Base-by-base conservation (phyloP, 2,797 vertebrate species). In the Sebastes kiyomatsui region DNA sequence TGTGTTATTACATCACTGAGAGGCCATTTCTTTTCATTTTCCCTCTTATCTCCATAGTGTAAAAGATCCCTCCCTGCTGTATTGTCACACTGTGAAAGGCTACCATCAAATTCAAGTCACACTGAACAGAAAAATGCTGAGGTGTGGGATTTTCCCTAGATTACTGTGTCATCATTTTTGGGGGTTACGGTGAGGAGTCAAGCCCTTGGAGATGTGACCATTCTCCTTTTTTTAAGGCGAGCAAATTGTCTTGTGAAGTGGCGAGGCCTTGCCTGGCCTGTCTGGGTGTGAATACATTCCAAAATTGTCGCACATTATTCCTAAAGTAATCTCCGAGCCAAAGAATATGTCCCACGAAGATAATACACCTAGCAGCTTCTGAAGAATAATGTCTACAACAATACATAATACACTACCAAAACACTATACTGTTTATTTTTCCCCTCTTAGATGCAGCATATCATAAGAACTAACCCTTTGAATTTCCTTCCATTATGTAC, bases 201-300 rank as follows among this genome's bases (percentile, higher is more conserved):
- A 92, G 90, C 86, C 93, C 90, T 91, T 88, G 79, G 94, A 94
- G 93, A 93, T 88, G 81, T 74, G 85, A 90, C 90, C 86, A 85
- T 89, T 88, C 83, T 83, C 59, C 60, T 87, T 58, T 86, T 87
- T 90, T 87, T 84, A 83, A 90, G 72, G 82, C 38, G 70, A 90
- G 85, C 77, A 93, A 91, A 93, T 90, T 87, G 83, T 88, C 81
- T 85, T 75, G 75, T 85, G 75, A 70, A 74, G 73, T 64, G 72
- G 64, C 38, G 20, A 52, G 70, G 67, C 75, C 79, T 78, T 7
- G 46, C 13, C 60, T 67, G 60, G 59, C 69, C 72, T 73, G 55
- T 69, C 72, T 71, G 73, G 28, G 30, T 46, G 59, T 42, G 71
- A 82, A 79, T 80, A 76, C 38, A 81, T 81, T 77, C 54, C 23